phyloP scores from a whole-genome alignment of 2,113 vertebrate genomes.

The Malurus melanocephalus region DNA sequence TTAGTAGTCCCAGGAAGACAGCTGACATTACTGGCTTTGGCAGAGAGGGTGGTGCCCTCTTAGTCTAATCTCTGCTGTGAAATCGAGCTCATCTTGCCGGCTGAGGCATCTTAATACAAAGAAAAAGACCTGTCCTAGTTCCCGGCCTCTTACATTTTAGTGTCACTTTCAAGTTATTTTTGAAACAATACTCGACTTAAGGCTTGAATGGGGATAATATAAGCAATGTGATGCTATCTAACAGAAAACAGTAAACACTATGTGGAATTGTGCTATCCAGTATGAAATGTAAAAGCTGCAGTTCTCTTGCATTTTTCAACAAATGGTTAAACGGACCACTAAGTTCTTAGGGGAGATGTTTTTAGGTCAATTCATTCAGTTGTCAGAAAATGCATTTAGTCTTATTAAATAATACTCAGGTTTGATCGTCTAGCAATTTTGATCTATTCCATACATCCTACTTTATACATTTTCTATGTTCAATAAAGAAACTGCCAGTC shows the following conservation, averaged over 20 bases:
- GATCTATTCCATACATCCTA: slow-evolving; percentile 68
- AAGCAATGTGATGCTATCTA: slow-evolving; percentile 62
- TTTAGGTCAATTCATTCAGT: slow-evolving; percentile 71
- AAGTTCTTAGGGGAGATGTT: slow-evolving; percentile 67
- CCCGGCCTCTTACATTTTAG: slow-evolving; percentile 33
- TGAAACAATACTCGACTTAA: slow-evolving; percentile 56
- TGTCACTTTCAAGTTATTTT: slow-evolving; percentile 40
- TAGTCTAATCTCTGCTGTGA: neutral
- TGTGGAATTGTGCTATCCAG: slow-evolving; percentile 56
- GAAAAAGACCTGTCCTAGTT: slow-evolving; percentile 50
- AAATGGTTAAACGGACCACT: slow-evolving; percentile 76
- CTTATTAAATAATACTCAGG: slow-evolving; percentile 74
- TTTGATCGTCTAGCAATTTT: slow-evolving; percentile 65
- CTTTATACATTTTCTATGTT: slow-evolving; percentile 69
- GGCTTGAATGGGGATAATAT: slow-evolving; percentile 66
- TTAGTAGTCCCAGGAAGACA: neutral
- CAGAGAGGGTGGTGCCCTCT: neutral
- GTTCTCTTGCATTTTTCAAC: slow-evolving; percentile 49
- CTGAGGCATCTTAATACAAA: neutral
- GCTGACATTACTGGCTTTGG: neutral
- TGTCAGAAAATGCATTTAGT: slow-evolving; percentile 60
- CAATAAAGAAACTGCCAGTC: slow-evolving; percentile 74
- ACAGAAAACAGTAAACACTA: slow-evolving; percentile 67
- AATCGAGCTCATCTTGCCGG: neutral
- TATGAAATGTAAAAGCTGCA: slow-evolving; percentile 54